Evolutionary conservation across 2,113 vertebrate species (phyloP).

Genomic region (Malurus alboscapulatus): DNA sequence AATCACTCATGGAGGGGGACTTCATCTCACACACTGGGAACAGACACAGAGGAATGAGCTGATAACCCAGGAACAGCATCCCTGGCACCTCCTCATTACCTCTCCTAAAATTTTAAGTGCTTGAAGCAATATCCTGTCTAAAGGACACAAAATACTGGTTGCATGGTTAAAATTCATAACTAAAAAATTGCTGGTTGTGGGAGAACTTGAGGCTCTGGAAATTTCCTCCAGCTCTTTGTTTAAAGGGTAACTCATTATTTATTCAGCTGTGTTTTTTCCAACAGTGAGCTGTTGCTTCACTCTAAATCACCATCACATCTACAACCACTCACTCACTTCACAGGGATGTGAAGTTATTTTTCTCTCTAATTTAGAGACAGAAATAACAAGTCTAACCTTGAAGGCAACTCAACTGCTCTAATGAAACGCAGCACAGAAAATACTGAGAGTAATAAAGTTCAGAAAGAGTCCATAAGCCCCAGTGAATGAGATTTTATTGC

Average conservation of each 20-base stretch:
- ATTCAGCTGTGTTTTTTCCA: not conserved
- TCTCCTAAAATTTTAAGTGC: fast-evolving
- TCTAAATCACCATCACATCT: not conserved
- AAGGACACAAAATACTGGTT: not conserved
- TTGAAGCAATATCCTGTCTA: not conserved
- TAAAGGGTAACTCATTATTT: not conserved
- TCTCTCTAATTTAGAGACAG: not conserved
- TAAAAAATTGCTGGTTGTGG: not conserved
- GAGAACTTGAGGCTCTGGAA: not conserved
- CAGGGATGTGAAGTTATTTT: not conserved
- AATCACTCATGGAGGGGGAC: constrained; percentile 82
- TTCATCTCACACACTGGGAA: constrained; percentile 79
- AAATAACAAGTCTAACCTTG: not conserved
- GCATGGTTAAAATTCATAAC: fast-evolving
- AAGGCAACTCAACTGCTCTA: not conserved
- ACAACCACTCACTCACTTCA: not conserved
- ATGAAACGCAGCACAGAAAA: not conserved
- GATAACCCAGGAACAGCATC: not conserved
- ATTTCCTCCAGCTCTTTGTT: not conserved
- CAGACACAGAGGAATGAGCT: not conserved
- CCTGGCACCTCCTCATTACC: not conserved
- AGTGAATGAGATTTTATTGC: not conserved
- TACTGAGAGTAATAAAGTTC: not conserved
- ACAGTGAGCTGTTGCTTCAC: not conserved
- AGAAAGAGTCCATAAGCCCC: not conserved